A percentile compares a stretch with the other conserved stretches of the same genome.
phyloP scores from a whole-genome alignment of 2,797 vertebrate genomes.

The Dicrostonyx torquatus region DNA sequence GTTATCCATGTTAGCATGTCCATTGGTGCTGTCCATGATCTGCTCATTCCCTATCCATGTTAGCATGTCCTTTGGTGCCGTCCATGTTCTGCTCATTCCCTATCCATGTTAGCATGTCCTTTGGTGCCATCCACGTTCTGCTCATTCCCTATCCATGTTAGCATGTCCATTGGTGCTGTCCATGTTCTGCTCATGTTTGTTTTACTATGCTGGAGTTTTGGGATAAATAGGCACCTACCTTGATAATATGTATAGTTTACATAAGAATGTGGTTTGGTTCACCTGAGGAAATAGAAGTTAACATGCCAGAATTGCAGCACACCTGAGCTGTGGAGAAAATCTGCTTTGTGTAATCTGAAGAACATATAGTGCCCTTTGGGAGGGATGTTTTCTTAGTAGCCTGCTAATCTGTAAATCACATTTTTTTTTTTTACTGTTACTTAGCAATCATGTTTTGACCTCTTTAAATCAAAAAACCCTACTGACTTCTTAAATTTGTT shows the following conservation, averaged over 20 bases:
- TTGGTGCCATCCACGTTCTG: neutral
- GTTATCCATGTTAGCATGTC: too few relatives aligned
- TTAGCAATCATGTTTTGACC: neutral
- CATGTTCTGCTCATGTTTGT: neutral
- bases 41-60: neutral
- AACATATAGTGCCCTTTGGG: neutral
- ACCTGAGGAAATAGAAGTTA: neutral
- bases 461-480: neutral
- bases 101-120: neutral
- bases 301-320: neutral
- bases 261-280: conserved; percentile 5
- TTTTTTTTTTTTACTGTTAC: neutral
- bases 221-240: neutral
- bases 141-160: neutral
- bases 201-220: neutral
- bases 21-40: too few relatives aligned
- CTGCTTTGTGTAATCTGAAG: neutral
- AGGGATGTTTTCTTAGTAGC: neutral
- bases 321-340: neutral
- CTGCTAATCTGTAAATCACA: conserved; percentile 2
- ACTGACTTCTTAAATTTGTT: conserved; percentile 5
- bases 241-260: conserved; percentile 13
- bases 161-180: neutral
- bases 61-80: neutral
- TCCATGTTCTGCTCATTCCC: too few relatives aligned